Evolutionary conservation across 2,797 vertebrate genomes (phyloP).

Genomic region (Pseudochirops cupreus): DNA sequence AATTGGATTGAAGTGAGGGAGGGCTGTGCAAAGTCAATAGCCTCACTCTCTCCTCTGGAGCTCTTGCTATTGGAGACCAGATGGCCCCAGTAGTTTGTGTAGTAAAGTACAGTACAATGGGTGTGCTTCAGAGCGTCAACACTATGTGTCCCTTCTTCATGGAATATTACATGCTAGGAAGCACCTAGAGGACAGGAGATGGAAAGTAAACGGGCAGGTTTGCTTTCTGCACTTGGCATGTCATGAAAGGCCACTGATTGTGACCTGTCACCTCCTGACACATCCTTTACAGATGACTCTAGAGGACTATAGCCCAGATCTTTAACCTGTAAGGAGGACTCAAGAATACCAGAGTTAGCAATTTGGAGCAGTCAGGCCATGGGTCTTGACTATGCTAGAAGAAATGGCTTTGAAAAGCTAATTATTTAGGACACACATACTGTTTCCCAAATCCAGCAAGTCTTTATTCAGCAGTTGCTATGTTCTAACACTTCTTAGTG

Average conservation of each 20-base stretch:
- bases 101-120: not conserved
- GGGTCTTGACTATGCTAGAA: not conserved
- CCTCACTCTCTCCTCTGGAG: too few relatives aligned
- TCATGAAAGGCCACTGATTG: slow-evolving; percentile 30
- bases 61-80: not conserved
- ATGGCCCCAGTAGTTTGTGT: fast-evolving
- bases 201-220: slow-evolving; percentile 62
- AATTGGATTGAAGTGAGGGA: too few relatives aligned
- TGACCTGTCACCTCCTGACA: slow-evolving; percentile 55
- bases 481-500: not conserved
- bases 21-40: too few relatives aligned
- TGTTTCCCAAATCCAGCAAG: not conserved
- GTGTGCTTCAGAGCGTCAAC: not conserved
- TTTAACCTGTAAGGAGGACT: not conserved
- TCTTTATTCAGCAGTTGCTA: not conserved
- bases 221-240: slow-evolving; percentile 29
- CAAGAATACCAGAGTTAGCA: not conserved
- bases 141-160: slow-evolving; percentile 33
- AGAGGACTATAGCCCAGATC: not conserved
- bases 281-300: not conserved
- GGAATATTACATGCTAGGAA: slow-evolving; percentile 1
- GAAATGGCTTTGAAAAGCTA: not conserved
- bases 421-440: not conserved
- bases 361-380: not conserved
- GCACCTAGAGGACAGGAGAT: slow-evolving; percentile 41